Evolutionary conservation across 2,888 invertebrate species (phyloP).

Genomic region (Eupithecia vulgata): DNA sequence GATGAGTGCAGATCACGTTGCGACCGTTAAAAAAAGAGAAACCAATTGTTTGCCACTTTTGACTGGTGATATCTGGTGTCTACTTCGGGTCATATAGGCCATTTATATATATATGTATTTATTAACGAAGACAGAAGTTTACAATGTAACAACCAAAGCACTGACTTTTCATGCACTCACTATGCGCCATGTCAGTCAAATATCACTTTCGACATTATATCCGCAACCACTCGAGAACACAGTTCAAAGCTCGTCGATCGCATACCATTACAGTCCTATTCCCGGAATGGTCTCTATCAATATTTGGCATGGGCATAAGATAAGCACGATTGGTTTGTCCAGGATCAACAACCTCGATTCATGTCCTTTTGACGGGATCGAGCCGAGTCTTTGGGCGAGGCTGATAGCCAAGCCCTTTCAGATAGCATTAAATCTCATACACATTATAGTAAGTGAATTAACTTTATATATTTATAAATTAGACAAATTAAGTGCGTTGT

Average conservation of each 20-base stretch:
- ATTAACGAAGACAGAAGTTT: too few species aligned
- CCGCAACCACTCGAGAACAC: neutral
- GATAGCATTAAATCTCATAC: constrained; percentile 1
- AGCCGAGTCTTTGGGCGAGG: constrained; percentile 2
- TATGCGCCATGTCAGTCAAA: neutral
- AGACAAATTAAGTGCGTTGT: too few species aligned
- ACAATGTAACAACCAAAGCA: too few species aligned
- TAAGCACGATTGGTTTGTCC: constrained; percentile 56
- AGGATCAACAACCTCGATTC: constrained; percentile 53
- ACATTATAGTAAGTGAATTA: neutral
- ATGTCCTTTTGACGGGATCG: constrained; percentile 36
- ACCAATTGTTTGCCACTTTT: neutral
- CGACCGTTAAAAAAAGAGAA: too few species aligned
- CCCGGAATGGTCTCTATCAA: constrained; percentile 64
- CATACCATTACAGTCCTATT: constrained; percentile 51
- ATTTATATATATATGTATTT: too few species aligned
- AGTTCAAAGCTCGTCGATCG: constrained; percentile 21
- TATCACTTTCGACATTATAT: neutral
- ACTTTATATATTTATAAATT: neutral
- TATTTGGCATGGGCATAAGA: constrained; percentile 65
- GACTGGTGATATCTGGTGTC: neutral
- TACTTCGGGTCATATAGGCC: neutral
- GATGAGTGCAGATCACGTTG: too few species aligned
- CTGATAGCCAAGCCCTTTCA: constrained; percentile 6
- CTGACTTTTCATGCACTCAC: too few species aligned